These are phyloP conservation scores for Panagrolaimus sp. DNA, from an alignment of 1,140 invertebrate genomes.

Conservation along the genomic window DNA sequence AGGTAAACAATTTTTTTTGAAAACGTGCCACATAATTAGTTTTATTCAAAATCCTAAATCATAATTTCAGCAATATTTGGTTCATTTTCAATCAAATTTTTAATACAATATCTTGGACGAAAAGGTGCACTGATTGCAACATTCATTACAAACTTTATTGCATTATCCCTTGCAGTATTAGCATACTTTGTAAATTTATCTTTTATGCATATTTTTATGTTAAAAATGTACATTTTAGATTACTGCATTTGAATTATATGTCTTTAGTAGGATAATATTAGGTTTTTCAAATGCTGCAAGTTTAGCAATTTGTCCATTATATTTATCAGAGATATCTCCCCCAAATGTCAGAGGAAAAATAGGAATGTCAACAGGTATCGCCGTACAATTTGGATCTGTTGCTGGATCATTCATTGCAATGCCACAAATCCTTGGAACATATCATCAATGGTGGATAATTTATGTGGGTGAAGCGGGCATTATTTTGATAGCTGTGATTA, in stretches of 20 bases:
- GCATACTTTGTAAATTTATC: neutral
- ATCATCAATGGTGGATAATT: slow-evolving; percentile 26
- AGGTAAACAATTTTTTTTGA: neutral
- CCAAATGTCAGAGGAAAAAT: neutral
- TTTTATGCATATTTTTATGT: no score
- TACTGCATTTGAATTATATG: slow-evolving; percentile 8
- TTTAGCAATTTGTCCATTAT: neutral
- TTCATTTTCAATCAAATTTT: neutral
- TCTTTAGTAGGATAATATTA: neutral
- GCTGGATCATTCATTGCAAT: slow-evolving; percentile 28
- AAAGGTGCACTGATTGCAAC: neutral
- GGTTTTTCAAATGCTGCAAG: neutral
- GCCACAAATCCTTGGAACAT: slow-evolving; percentile 25
- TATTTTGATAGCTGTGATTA: neutral
- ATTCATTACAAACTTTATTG: neutral
- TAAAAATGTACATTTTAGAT: no score
- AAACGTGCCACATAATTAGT: no score
- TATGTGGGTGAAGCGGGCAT: slow-evolving; percentile 25
- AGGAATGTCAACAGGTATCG: slow-evolving; percentile 34
- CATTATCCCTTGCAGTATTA: neutral
- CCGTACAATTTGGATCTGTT: slow-evolving; percentile 23
- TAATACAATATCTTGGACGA: neutral
- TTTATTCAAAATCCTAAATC: no score
- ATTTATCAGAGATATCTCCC: slow-evolving; percentile 1
- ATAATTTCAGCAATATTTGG: slow-evolving; percentile 1